Conservation (phyloP, 2,888 invertebrate genomes). For the Pammene aurita region DNA sequence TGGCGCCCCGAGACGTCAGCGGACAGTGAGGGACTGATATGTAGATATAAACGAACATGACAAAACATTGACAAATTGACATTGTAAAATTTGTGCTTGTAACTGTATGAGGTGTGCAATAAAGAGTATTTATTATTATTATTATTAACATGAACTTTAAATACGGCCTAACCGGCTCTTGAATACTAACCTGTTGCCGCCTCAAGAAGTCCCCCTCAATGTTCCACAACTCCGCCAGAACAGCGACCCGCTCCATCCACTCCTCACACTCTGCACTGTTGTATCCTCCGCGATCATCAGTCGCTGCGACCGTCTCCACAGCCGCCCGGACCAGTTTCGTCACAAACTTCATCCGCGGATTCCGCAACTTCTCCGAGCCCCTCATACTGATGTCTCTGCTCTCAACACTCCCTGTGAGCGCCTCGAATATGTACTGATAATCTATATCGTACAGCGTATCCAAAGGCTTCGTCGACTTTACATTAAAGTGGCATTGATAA, state of each 20-base stretch:
- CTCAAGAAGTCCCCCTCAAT: conserved; percentile 88
- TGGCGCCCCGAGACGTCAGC: too few relatives aligned
- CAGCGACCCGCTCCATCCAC: conserved; percentile 89
- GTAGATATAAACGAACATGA: too few relatives aligned
- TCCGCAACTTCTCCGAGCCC: conserved; percentile 87
- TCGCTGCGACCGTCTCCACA: conserved; percentile 87
- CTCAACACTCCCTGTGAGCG: conserved; percentile 66
- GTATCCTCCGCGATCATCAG: conserved; percentile 77
- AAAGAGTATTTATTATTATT: too few relatives aligned
- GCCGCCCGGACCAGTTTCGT: conserved; percentile 88
- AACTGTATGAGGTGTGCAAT: too few relatives aligned
- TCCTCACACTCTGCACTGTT: conserved; percentile 68
- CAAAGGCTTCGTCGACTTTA: conserved; percentile 88
- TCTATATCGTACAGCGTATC: conserved; percentile 90
- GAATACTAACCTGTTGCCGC: conserved; percentile 88
- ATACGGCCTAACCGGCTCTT: too few relatives aligned
- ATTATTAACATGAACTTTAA: too few relatives aligned
- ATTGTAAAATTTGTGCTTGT: too few relatives aligned
- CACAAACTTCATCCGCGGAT: conserved; percentile 88
- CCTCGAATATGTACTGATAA: conserved; percentile 83
- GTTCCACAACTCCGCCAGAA: conserved; percentile 90
- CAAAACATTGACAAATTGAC: too few relatives aligned
- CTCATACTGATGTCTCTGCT: conserved; percentile 84
- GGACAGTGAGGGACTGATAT: too few relatives aligned
- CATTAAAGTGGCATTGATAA: conserved; percentile 90